A percentile compares a stretch with the other conserved stretches of the same genome.
Conservation (phyloP, 1,140 invertebrate genomes). For the Pseudomyrmex sp. region DNA sequence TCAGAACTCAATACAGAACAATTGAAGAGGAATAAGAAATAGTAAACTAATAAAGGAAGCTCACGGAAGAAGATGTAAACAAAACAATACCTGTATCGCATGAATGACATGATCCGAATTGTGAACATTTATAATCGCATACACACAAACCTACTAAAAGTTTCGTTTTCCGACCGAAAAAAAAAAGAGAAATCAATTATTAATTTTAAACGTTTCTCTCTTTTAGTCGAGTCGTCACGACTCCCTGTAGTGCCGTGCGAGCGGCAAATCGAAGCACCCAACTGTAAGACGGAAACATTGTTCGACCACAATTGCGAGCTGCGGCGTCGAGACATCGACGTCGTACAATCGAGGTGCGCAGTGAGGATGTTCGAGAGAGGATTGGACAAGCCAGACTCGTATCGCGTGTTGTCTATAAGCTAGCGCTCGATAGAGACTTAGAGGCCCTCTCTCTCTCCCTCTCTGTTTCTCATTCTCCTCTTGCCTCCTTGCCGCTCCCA, state of each 20-base stretch:
- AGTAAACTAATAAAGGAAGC: background rate
- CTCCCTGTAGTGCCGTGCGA: slow-evolving; percentile 40
- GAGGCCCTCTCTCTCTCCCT: slow-evolving; percentile 1
- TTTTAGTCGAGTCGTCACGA: slow-evolving; percentile 33
- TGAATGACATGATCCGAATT: slow-evolving; percentile 37
- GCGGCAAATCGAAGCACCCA: slow-evolving; percentile 68
- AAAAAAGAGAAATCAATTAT: slow-evolving; percentile 15
- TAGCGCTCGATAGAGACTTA: slow-evolving; percentile 53
- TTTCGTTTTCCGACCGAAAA: slow-evolving; percentile 5
- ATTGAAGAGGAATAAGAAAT: background rate
- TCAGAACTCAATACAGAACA: background rate
- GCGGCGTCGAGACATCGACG: slow-evolving; percentile 69
- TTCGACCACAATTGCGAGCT: slow-evolving; percentile 65
- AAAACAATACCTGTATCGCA: slow-evolving; percentile 38
- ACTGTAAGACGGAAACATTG: slow-evolving; percentile 72
- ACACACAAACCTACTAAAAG: background rate
- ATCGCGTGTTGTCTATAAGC: slow-evolving; percentile 70
- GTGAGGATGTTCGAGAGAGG: slow-evolving; percentile 68
- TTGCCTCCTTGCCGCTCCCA: background rate
- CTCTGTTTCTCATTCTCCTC: background rate
- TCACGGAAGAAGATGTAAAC: background rate
- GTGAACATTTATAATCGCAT: slow-evolving; percentile 33
- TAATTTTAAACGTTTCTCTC: slow-evolving; percentile 47
- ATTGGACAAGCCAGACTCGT: slow-evolving; percentile 61
- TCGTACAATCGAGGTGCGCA: slow-evolving; percentile 70